Conservation (phyloP, 2,113 vertebrate species). For the Rhabdornis inornatus region DNA sequence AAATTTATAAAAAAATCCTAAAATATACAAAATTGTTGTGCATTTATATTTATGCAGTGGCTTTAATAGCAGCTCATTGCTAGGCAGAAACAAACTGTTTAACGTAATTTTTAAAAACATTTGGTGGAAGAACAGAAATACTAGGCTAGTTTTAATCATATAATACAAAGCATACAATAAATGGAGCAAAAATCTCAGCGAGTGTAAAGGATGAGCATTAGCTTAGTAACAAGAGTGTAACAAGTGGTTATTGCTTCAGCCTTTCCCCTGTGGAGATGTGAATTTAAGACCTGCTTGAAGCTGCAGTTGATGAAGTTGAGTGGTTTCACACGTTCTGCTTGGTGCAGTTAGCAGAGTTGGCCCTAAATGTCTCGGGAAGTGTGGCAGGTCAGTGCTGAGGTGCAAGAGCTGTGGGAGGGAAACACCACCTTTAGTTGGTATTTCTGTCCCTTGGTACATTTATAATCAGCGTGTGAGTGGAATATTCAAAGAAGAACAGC, state of each 20-base stretch:
- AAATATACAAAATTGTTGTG: neutral
- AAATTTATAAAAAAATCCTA: fast-evolving
- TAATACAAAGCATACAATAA: neutral
- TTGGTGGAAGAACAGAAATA: neutral
- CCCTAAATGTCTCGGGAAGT: neutral
- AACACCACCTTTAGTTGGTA: fast-evolving
- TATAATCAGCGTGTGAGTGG: neutral
- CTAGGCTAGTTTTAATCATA: neutral
- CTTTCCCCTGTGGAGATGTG: neutral
- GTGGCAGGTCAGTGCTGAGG: neutral
- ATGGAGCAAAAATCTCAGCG: neutral
- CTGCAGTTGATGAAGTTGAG: neutral
- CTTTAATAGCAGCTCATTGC: neutral
- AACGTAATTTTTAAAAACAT: neutral
- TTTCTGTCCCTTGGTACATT: neutral
- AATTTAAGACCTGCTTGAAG: neutral
- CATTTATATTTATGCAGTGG: neutral
- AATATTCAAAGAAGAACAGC: neutral
- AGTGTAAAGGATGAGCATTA: neutral
- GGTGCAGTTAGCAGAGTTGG: neutral
- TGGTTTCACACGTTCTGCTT: neutral
- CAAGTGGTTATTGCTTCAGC: neutral
- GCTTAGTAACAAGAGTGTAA: neutral
- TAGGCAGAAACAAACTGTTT: neutral
- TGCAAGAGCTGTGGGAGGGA: neutral